These are phyloP conservation scores for Caloenas nicobarica DNA, from an alignment of 2,113 vertebrate genomes.

Conservation along the genomic window DNA sequence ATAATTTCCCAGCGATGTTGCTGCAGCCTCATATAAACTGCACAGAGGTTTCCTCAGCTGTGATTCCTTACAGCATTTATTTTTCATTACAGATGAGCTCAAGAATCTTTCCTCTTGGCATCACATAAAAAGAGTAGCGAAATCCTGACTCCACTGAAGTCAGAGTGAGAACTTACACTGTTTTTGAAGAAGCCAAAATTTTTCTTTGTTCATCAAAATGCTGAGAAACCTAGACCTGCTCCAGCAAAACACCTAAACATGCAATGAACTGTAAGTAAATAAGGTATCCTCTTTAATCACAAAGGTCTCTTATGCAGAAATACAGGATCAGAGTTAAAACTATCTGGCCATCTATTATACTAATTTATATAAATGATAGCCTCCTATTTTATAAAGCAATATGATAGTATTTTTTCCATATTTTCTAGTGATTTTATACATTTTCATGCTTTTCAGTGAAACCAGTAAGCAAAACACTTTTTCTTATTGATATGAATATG, in stretches of 20 bases:
- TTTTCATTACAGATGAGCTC: not conserved
- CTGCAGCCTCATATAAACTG: not conserved
- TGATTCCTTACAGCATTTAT: not conserved
- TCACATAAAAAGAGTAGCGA: not conserved
- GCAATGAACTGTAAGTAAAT: not conserved
- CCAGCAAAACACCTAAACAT: not conserved
- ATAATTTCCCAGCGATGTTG: not conserved
- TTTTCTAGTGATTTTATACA: not conserved
- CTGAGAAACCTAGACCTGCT: not conserved
- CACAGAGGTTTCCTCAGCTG: not conserved
- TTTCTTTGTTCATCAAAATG: not conserved
- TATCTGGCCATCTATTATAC: not conserved
- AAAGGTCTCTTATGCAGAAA: not conserved
- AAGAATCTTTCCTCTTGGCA: not conserved
- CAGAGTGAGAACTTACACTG: not conserved
- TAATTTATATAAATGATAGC: not conserved
- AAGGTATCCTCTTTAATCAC: not conserved
- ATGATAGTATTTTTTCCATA: not conserved
- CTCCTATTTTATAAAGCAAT: not conserved
- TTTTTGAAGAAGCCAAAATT: not conserved
- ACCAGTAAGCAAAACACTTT: not conserved
- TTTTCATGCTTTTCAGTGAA: not conserved
- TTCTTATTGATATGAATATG: not conserved
- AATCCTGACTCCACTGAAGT: not conserved
- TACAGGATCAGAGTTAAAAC: not conserved